Conservation (phyloP, 2,888 invertebrate species). For the Dascillus cervinus region DNA sequence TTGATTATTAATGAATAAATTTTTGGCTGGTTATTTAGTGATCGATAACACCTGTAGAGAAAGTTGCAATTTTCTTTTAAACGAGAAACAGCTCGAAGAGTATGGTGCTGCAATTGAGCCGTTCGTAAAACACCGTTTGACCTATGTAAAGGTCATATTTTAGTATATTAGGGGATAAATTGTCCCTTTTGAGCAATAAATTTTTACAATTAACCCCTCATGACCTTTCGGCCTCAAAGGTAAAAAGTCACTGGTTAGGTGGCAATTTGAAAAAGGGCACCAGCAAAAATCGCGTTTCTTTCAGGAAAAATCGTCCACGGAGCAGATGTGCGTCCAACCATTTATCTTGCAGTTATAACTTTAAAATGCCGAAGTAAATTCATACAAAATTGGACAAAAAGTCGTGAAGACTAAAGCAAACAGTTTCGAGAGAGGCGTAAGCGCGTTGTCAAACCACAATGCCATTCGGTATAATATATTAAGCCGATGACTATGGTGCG, state of each 20-base stretch:
- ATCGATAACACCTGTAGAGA: too few relatives aligned
- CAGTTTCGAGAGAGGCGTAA: background rate
- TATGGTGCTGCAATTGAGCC: too few relatives aligned
- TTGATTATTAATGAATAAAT: too few relatives aligned
- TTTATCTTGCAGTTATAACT: background rate
- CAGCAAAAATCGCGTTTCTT: too few relatives aligned
- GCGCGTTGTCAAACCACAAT: background rate
- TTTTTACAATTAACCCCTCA: constrained; percentile 38
- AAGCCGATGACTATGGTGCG: too few relatives aligned
- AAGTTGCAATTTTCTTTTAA: too few relatives aligned
- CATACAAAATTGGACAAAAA: background rate
- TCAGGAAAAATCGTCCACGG: too few relatives aligned
- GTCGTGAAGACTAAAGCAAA: background rate
- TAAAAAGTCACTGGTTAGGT: constrained; percentile 29
- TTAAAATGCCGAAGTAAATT: background rate
- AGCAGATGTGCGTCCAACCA: background rate
- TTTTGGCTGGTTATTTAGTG: too few relatives aligned
- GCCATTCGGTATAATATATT: background rate
- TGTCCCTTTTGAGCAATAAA: constrained; percentile 41
- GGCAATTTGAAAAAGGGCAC: too few relatives aligned
- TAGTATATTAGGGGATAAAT: constrained; percentile 38
- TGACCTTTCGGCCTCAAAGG: constrained; percentile 39
- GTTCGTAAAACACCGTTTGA: constrained; percentile 29
- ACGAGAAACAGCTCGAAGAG: too few relatives aligned
- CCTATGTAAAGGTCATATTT: constrained; percentile 40